Evolutionary conservation across 2,113 vertebrate species (phyloP).

Genomic region (rat (Rattus norvegicus)): DNA sequence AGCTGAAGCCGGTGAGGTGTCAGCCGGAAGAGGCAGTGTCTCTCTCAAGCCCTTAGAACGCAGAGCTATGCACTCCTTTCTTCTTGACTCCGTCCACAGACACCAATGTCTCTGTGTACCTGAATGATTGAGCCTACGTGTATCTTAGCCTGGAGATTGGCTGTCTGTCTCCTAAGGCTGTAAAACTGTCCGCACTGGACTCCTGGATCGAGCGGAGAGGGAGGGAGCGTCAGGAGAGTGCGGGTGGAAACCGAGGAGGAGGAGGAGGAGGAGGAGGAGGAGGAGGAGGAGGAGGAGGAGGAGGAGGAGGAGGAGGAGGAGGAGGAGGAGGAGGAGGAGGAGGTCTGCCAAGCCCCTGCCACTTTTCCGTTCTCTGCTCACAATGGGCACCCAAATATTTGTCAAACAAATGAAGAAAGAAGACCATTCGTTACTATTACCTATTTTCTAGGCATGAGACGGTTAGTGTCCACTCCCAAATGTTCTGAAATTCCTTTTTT

Average conservation of each 20-base stretch:
- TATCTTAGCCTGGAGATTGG: not conserved
- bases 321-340: too few species aligned
- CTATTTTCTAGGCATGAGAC: not conserved
- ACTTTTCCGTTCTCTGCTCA: not conserved
- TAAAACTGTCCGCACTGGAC: not conserved
- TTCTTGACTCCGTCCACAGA: not conserved
- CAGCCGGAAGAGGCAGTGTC: not conserved
- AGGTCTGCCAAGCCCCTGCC: too few species aligned
- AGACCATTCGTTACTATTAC: not conserved
- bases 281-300: too few species aligned
- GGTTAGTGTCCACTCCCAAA: fast-evolving
- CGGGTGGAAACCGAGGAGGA: not conserved
- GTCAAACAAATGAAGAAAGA: not conserved
- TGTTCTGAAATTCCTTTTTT: not conserved
- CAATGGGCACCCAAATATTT: not conserved
- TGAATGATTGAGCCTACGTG: not conserved
- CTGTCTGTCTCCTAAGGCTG: not conserved
- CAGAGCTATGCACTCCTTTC: fast-evolving
- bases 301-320: too few species aligned
- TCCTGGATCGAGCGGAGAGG: fast-evolving
- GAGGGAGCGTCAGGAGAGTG: fast-evolving
- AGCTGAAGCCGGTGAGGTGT: not conserved
- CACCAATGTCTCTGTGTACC: not conserved
- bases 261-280: too few species aligned
- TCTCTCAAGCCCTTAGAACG: not conserved